These are phyloP conservation scores for Alosa sapidissima DNA, from an alignment of 2,797 vertebrate genomes.

Conservation along the genomic window DNA sequence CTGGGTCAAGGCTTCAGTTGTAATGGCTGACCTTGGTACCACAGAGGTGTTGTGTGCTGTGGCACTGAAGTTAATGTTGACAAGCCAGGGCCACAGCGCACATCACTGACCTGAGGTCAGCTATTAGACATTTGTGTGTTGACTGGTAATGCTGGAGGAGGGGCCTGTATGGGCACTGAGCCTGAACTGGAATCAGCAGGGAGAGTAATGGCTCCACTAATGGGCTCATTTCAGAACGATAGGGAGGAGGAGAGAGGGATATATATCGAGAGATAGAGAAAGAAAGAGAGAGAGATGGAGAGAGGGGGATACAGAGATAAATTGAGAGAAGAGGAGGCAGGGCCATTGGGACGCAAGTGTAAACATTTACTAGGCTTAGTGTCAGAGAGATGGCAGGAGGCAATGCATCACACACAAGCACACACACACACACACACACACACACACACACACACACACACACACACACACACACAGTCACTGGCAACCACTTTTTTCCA, in stretches of 20 bases:
- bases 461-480: not conserved
- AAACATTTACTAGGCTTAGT: constrained; percentile 19
- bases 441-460: not conserved
- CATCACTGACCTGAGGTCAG: constrained; percentile 2
- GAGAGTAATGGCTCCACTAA: not conserved
- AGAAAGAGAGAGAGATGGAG: too few relatives aligned
- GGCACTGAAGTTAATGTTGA: not conserved
- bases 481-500: not conserved
- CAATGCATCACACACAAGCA: not conserved
- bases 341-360: not conserved
- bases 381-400: not conserved
- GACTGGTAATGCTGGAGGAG: not conserved
- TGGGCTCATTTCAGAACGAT: not conserved
- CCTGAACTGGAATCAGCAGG: not conserved
- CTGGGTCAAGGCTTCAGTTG: not conserved
- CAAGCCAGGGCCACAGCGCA: constrained; percentile 6
- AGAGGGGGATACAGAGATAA: too few relatives aligned
- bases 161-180: not conserved
- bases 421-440: not conserved
- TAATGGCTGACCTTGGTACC: not conserved
- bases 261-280: not conserved
- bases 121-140: not conserved
- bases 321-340: not conserved
- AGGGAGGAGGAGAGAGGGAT: not conserved
- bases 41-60: not conserved